Conservation (phyloP, 37 sponge, comb jelly and placozoan species). For the Geodia barretti region DNA sequence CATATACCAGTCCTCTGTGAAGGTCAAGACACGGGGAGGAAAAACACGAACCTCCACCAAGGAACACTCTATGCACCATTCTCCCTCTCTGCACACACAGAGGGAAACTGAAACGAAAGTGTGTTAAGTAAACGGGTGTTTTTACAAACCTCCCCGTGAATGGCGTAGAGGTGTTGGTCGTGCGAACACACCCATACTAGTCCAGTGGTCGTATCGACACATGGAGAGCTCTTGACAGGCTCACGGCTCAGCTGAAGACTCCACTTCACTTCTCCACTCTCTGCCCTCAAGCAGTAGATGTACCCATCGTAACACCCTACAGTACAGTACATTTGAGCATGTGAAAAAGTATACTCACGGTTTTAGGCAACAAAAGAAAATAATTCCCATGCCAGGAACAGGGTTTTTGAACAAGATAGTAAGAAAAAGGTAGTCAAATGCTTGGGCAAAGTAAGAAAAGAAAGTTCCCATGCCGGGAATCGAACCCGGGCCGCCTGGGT, state of each 20-base stretch:
- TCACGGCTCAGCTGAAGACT: constrained; percentile 24
- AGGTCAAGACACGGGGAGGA: constrained; percentile 67
- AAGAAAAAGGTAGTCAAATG: not conserved
- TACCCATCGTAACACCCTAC: constrained; percentile 86
- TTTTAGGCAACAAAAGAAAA: no score
- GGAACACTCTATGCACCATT: constrained; percentile 26
- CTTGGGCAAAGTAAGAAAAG: constrained; percentile 24
- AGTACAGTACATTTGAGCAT: no score
- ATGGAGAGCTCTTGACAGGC: constrained; percentile 86
- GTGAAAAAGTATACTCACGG: no score
- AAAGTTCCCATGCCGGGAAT: constrained; percentile 75
- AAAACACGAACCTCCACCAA: constrained; percentile 82
- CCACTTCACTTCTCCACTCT: constrained; percentile 69
- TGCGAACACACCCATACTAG: constrained; percentile 90
- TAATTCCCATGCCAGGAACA: not conserved
- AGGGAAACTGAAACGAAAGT: not conserved
- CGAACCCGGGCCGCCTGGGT: constrained; percentile 91
- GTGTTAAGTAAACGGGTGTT: not conserved
- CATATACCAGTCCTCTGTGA: constrained; percentile 21
- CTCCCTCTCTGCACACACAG: constrained; percentile 16
- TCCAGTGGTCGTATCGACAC: constrained; percentile 72
- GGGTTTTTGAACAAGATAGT: no score
- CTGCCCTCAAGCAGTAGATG: constrained; percentile 50
- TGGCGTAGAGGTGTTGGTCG: constrained; percentile 73
- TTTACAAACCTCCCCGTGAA: constrained; percentile 60